Percentiles rank a stretch among this genome's conserved stretches.
Conservation (phyloP, 1,140 invertebrate genomes). For the Aphelenchoides fujianensis region DNA sequence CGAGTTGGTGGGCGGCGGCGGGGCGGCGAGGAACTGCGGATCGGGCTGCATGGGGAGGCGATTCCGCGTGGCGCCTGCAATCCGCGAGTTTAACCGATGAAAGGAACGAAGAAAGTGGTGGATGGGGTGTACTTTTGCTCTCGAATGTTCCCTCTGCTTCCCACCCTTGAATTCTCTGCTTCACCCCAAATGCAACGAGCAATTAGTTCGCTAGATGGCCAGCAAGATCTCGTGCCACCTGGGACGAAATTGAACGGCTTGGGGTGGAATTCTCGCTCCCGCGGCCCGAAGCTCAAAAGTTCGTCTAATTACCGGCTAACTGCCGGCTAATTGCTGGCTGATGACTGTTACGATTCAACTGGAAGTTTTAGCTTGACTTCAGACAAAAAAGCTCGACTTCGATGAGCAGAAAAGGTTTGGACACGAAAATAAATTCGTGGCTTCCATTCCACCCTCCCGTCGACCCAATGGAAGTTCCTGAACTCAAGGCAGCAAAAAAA, state of each 20-base stretch:
- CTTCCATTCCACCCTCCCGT: neutral
- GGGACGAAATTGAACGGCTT: neutral
- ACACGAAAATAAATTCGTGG: neutral
- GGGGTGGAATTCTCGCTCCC: neutral
- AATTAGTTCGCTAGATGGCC: too few relatives aligned
- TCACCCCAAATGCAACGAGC: neutral
- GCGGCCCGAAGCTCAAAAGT: neutral
- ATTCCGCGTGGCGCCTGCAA: neutral
- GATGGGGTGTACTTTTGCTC: neutral
- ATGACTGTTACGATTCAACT: too few relatives aligned
- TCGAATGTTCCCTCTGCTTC: neutral
- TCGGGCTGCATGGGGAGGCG: neutral
- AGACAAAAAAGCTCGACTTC: neutral
- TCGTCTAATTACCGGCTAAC: too few relatives aligned
- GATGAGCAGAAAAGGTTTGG: neutral
- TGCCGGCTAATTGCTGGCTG: too few relatives aligned
- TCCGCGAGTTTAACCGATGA: neutral
- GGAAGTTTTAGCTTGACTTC: too few relatives aligned
- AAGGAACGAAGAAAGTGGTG: neutral
- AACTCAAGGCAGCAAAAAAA: neutral
- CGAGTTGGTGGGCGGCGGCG: neutral
- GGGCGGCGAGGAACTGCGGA: neutral
- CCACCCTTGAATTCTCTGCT: neutral
- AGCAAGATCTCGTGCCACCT: neutral
- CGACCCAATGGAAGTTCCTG: neutral